A percentile compares a stretch with the other conserved stretches of the same genome.
These are phyloP conservation scores for Pelobates cultripes DNA, from an alignment of 2,797 vertebrate species.

Conservation along the genomic window DNA sequence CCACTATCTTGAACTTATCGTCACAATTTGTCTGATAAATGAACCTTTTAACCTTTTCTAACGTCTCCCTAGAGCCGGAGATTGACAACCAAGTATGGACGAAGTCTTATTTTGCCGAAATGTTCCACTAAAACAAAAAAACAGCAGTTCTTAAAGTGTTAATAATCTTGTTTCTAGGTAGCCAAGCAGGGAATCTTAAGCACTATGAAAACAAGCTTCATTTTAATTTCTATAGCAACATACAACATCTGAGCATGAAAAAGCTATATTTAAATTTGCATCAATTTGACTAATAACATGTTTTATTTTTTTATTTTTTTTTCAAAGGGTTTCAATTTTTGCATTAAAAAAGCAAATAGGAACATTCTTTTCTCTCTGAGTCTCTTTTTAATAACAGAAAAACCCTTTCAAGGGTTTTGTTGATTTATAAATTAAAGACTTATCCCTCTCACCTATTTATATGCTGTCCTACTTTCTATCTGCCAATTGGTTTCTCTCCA, in stretches of 20 bases:
- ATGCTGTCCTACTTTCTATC: not conserved
- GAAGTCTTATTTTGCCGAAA: not conserved
- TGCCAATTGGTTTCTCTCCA: no score
- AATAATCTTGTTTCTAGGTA: constrained; percentile 38
- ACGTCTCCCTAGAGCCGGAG: not conserved
- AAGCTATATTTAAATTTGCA: constrained; percentile 40
- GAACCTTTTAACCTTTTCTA: constrained; percentile 28
- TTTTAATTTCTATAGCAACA: constrained; percentile 52
- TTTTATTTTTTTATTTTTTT: constrained; percentile 15
- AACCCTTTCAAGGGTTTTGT: not conserved
- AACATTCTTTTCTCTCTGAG: not conserved
- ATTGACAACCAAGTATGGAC: not conserved
- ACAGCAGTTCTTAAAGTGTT: constrained; percentile 3
- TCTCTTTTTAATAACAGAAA: not conserved
- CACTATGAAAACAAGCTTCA: constrained; percentile 27
- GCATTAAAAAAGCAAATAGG: not conserved
- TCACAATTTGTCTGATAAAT: constrained; percentile 12
- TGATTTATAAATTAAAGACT: not conserved
- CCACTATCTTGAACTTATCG: not conserved
- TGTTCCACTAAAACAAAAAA: not conserved
- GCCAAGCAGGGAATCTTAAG: constrained; percentile 6
- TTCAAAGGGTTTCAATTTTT: constrained; percentile 9
- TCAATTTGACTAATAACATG: constrained; percentile 40
- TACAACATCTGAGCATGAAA: not conserved
- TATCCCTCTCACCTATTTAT: not conserved